Evolutionary conservation across 2,888 invertebrate species (phyloP).

Genomic region (Drosophila imparisetae): DNA sequence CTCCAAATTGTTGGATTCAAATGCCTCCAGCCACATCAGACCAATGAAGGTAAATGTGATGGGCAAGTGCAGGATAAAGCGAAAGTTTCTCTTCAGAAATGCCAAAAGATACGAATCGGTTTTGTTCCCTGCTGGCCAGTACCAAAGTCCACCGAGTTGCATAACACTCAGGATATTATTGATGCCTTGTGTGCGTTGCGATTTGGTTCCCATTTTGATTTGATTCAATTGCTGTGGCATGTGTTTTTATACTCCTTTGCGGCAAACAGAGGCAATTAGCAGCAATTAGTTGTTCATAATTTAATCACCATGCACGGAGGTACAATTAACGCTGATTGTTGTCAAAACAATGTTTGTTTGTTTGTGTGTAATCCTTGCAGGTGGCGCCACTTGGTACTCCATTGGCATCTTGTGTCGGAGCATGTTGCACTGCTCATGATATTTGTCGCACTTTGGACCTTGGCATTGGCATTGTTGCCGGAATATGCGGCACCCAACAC

Average conservation of each 20-base stretch:
- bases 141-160: slow-evolving; percentile 62
- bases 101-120: slow-evolving; percentile 12
- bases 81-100: slow-evolving; percentile 42
- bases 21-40: slow-evolving; percentile 71
- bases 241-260: slow-evolving; percentile 34
- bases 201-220: slow-evolving; percentile 36
- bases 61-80: slow-evolving; percentile 62
- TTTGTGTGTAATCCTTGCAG: slow-evolving; percentile 56
- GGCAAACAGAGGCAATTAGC: slow-evolving; percentile 53
- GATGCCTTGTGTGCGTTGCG: slow-evolving; percentile 49
- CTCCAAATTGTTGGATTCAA: slow-evolving; percentile 64
- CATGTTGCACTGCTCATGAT: slow-evolving; percentile 82
- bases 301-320: slow-evolving; percentile 42
- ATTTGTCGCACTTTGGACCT: slow-evolving; percentile 83
- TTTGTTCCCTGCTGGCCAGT: slow-evolving; percentile 35
- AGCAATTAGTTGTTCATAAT: slow-evolving; percentile 58
- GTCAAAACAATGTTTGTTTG: not conserved
- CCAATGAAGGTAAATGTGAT: slow-evolving; percentile 64
- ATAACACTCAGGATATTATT: slow-evolving; percentile 45
- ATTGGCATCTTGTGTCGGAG: slow-evolving; percentile 83
- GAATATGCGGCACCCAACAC: slow-evolving; percentile 76
- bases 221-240: not conserved
- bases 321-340: slow-evolving; percentile 3
- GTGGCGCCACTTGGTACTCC: slow-evolving; percentile 81
- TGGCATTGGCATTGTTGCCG: slow-evolving; percentile 83